phyloP scores from a whole-genome alignment of 1,140 invertebrate species.

The Drosophila ficusphila region DNA sequence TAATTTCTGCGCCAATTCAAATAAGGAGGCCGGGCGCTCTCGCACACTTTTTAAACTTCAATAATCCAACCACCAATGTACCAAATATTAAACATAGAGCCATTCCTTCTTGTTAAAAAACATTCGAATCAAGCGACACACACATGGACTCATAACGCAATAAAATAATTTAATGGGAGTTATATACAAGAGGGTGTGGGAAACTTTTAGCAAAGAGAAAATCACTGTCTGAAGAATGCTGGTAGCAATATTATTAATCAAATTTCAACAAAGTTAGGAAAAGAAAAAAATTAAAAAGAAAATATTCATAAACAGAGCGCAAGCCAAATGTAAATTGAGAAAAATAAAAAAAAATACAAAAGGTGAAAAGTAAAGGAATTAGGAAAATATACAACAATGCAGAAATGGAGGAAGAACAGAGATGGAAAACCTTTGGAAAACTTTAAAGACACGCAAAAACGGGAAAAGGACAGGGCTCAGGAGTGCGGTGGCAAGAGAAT shows the following conservation, averaged over 20 bases:
- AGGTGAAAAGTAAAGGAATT: constrained; percentile 40
- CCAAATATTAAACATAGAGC: constrained; percentile 70
- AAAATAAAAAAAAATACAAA: constrained; percentile 37
- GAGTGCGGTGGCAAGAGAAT: constrained; percentile 22
- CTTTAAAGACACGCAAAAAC: constrained; percentile 33
- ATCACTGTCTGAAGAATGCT: constrained; percentile 71
- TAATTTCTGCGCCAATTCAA: too few species aligned
- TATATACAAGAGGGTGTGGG: background rate
- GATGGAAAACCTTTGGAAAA: constrained; percentile 71
- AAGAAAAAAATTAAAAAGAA: constrained; percentile 74
- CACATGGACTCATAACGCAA: constrained; percentile 63
- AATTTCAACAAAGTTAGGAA: constrained; percentile 70
- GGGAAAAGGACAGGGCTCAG: background rate
- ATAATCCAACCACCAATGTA: constrained; percentile 10
- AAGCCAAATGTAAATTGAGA: constrained; percentile 36
- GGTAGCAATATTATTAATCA: constrained; percentile 82
- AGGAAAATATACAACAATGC: constrained; percentile 65
- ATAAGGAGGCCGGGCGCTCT: too few species aligned
- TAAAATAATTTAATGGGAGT: constrained; percentile 10
- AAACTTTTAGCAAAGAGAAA: constrained; percentile 27
- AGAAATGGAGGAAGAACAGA: too few species aligned
- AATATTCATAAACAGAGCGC: constrained; percentile 56
- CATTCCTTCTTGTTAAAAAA: constrained; percentile 35
- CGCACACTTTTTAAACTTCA: background rate
- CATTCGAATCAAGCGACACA: constrained; percentile 58